Evolutionary conservation across 2,797 vertebrate genomes (phyloP), one percentile per base, ranked within the genome.

Genomic region (Australoheros facetus): DNA sequence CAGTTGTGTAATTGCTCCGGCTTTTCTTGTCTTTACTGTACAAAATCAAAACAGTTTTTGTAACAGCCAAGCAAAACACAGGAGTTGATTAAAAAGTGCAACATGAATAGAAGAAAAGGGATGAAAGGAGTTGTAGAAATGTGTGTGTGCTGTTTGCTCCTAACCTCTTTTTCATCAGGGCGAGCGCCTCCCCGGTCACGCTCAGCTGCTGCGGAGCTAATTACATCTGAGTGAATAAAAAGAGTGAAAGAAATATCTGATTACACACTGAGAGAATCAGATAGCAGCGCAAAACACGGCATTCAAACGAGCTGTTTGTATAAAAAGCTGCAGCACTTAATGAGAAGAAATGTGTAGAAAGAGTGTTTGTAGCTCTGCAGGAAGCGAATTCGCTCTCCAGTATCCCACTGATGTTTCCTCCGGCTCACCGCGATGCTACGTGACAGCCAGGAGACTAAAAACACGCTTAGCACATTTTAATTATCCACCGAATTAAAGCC

Each of bases 1-100:
- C 26, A 0, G 0, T 1, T 13, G 26, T 53, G 11, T 1, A 1
- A 53, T 53, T 2, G 4, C 5, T 56, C 54, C 2, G 0, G 0
- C 0, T 0, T 30, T 51, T n/a, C 45, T 51, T n/a, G 0, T 5
- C 3, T 69, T 69, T 69, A 32, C 19, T 0, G 26, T 51, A 0
- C 17, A 51, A 69, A 51, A 69, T 69, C 11, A 51, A 69, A 69
- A 51, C 2, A n/a, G 17, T n/a, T n/a, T 66, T 51, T 69, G 17
- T n/a, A 28, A 30, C 64, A 53, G 26, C 26, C 12, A 32, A 51
- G 26, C 64, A 51, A 69, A 69, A n/a, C 17, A 51, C 17, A 13
- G 26, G n/a, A 53, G 51, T 69, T 69, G 17, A 69, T 53, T 69
- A 9, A 53, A 54, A 69, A 30, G 26, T 32, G 64, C 2, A n/a